Base-by-base conservation (phyloP, 2,797 vertebrate genomes). In the Microctenopoma lineatum region DNA sequence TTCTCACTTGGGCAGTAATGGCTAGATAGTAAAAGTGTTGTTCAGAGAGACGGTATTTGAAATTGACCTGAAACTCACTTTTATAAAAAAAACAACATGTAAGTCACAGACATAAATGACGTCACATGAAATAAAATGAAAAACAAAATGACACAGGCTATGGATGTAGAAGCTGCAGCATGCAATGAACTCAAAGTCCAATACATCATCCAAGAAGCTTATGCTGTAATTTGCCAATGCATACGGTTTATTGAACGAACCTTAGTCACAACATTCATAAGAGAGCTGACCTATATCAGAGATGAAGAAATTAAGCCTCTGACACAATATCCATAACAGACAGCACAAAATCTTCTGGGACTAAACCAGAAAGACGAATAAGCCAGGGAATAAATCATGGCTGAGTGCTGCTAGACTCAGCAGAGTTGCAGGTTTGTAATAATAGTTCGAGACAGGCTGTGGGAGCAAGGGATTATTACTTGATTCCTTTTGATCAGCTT, bases 201-300 rank as follows among this genome's bases (percentile, higher is more conserved):
- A 41, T 75, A 75, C 38, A 48, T 87, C 64, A 57, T 71, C 72
- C 75, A 66, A 39, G 69, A 26, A 59, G 76, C 70, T 86, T 70
- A 90, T 88, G 84, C 81, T 90, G 79, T 77, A 80, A 91, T 93
- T 91, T 90, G 66, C 53, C 53, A 15, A 67, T 25, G 25, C 39
- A 47, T 5, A 0, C 0, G 1, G 41, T 66, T 46, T 26, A 54
- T 14, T 36, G 21, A 4, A 14, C 54, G 26, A 80, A 41, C 12
- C 54, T n/a, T 6, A 39, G 9, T 47, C 36, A 56, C 11, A 50
- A 32, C 3, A 44, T 53, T 15, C 10, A 12, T 5, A 47, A 54
- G 3, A 47, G 26, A 50, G 55, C 51, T 21, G 29, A 61, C 13
- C 11, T 11, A 3, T n/a, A 12, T 26, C 1, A 1, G 26, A 21